These are phyloP conservation scores for Diabrotica undecimpunctata DNA, from an alignment of 1,140 invertebrate genomes.

Conservation along the genomic window DNA sequence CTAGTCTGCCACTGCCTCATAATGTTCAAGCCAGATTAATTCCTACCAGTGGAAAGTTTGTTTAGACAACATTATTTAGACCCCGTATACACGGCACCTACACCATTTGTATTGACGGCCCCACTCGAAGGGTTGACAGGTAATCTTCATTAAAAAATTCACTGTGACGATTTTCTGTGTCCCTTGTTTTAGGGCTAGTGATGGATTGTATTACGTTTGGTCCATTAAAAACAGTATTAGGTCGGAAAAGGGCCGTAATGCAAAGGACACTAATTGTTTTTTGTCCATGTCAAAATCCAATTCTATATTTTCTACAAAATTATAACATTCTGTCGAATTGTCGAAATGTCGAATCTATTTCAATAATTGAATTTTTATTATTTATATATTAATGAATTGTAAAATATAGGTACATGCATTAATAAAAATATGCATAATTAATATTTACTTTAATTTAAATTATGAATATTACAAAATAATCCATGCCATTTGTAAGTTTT, in stretches of 20 bases:
- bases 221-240: conserved; percentile 1
- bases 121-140: conserved; percentile 12
- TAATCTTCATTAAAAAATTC: conserved; percentile 5
- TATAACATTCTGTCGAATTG: not conserved
- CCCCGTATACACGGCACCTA: not conserved
- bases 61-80: conserved; percentile 1
- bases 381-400: too few relatives aligned
- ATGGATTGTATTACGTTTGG: conserved; percentile 2
- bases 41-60: conserved; percentile 4
- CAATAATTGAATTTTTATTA: too few relatives aligned
- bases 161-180: not conserved
- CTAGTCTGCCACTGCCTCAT: conserved; percentile 12
- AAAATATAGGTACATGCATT: too few relatives aligned
- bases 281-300: not conserved
- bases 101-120: conserved; percentile 8
- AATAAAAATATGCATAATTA: too few relatives aligned
- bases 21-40: conserved; percentile 11
- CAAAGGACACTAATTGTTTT: not conserved
- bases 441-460: too few relatives aligned
- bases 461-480: too few relatives aligned
- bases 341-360: too few relatives aligned
- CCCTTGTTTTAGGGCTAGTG: not conserved
- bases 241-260: not conserved
- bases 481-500: too few relatives aligned
- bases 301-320: not conserved